Evolutionary conservation across 1,140 invertebrate genomes (phyloP), one percentile per base, ranked within the genome.

Genomic region (Drosophila nasuta): DNA sequence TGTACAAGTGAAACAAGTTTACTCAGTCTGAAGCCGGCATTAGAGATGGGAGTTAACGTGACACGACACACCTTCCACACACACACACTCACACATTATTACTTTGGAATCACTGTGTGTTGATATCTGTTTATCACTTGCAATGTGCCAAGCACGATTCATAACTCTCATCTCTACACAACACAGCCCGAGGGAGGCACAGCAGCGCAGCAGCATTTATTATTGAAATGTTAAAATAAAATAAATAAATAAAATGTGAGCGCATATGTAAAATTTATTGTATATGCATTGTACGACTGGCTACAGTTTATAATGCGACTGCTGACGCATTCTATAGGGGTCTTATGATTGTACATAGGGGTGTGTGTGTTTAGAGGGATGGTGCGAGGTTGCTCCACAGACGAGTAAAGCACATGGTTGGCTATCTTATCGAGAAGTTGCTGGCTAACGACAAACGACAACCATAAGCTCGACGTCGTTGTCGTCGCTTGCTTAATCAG

Each of bases 221-320:
- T 87, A 77, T 86, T 82, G 77, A 85, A 86, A 87, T 81, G 69
- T 86, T 71, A 59, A 88, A 82, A 79, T 81, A 78, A 79, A 76
- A 76, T 81, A 76, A 82, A 77, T 76, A 87, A 79, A 87, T 76
- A 76, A 25, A 71, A 54, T 63, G 67, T 76, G 64, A 71, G 67
- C 62, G 71, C 20, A 4, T 67, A 79, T 80, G 71, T 87, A 60
- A 60, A 67, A 67, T 25, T 25, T 25, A 25, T 75, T 68, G 62
- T 65, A 43, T 13, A 43, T 43, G 38, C 45, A 43, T 25, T 25
- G 20, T 45, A 71, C 67, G 59, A 35, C n/a, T 25, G 33, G 7
- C 35, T 38, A 38, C 35, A 38, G 38, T 52, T 72, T 20, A 56
- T 28, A 70, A 62, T 46, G 25, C 43, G 68, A 57, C 43, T 25